Evolutionary conservation across 2,797 vertebrate species (phyloP).

Genomic region (Melanotaenia maccullochi): DNA sequence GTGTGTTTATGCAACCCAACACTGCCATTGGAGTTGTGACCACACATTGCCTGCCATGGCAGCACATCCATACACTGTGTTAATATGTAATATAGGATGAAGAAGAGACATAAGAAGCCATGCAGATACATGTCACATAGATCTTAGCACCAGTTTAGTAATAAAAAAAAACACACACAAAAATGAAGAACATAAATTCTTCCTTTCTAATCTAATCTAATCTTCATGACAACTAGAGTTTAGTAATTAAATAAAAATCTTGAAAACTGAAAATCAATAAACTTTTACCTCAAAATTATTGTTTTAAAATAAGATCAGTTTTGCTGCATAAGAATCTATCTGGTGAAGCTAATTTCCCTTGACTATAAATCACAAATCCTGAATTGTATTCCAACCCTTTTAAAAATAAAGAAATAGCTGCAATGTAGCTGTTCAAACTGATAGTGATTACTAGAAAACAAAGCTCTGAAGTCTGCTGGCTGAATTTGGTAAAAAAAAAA

Average conservation of each 20-base stretch:
- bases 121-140: conserved; percentile 28
- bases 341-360: neutral
- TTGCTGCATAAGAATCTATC: neutral
- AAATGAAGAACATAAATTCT: conserved; percentile 13
- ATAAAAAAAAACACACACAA: conserved; percentile 16
- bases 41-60: conserved; percentile 78
- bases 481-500: conserved; percentile 22
- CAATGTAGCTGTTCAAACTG: neutral
- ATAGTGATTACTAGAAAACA: conserved; percentile 5
- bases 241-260: neutral
- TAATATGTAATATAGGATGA: conserved; percentile 73
- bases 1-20: conserved; percentile 84
- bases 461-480: neutral
- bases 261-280: conserved; percentile 3
- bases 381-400: neutral
- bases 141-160: conserved; percentile 6
- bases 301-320: neutral
- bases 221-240: conserved; percentile 4
- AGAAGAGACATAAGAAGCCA: conserved; percentile 41
- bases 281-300: neutral
- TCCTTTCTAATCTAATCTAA: conserved; percentile 6
- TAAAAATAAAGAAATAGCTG: neutral
- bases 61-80: conserved; percentile 74
- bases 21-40: conserved; percentile 84
- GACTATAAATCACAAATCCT: neutral